phyloP scores from a whole-genome alignment of 2,113 vertebrate genomes.

The Salvelinus sp. region DNA sequence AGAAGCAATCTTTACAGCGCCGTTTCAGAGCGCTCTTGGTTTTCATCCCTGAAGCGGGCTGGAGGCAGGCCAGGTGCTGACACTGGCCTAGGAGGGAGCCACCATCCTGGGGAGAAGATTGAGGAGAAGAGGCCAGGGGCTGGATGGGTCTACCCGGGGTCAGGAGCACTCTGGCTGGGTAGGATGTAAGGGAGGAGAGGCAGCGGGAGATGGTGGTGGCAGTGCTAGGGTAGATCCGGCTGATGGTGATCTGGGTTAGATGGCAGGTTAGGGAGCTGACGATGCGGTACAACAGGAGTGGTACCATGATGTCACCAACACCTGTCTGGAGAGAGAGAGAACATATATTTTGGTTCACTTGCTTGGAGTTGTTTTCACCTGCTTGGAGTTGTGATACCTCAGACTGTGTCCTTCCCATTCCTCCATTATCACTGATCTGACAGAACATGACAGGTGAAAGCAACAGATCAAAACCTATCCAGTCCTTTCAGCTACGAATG shows the following conservation, averaged over 20 bases:
- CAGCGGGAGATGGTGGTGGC: conserved; percentile 42
- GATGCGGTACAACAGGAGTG: conserved; percentile 57
- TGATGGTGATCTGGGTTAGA: conserved; percentile 28
- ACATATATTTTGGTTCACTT: neutral
- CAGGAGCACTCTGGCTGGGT: conserved; percentile 26
- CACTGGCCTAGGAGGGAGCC: conserved; percentile 46
- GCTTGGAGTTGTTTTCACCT: neutral
- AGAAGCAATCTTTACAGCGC: conserved; percentile 90
- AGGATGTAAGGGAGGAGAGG: conserved; percentile 39
- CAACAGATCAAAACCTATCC: no score
- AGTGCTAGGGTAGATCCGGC: conserved; percentile 29
- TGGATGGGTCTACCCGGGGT: conserved; percentile 15
- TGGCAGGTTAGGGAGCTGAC: conserved; percentile 53
- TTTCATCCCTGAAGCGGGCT: conserved; percentile 79
- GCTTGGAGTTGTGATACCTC: neutral
- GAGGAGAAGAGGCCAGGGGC: neutral
- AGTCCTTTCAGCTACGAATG: no score
- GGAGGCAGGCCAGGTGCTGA: conserved; percentile 36
- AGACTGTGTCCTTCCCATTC: neutral
- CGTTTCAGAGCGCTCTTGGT: conserved; percentile 75
- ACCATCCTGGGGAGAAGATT: neutral
- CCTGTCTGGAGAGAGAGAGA: conserved; percentile 34
- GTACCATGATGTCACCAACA: conserved; percentile 5
- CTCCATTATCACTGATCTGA: no score
- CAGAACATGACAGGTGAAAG: neutral